These are phyloP conservation scores for Branchinecta lindahli DNA, from an alignment of 1,140 invertebrate species.

Conservation along the genomic window DNA sequence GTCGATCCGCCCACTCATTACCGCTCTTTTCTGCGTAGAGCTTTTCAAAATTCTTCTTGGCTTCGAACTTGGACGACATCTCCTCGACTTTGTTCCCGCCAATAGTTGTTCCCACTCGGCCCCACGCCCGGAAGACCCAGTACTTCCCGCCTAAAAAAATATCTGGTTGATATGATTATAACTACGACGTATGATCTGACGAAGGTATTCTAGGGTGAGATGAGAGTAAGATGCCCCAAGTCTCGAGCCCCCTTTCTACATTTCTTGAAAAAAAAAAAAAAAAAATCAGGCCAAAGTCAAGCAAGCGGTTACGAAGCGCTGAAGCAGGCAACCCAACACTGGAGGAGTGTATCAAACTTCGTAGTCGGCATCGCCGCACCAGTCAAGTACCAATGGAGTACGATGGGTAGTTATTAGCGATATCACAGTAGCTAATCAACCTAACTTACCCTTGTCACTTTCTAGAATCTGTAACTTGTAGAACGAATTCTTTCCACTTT, in stretches of 20 bases:
- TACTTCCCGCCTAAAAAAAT: slow-evolving; percentile 38
- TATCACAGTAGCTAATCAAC: no score
- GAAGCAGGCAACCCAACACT: no score
- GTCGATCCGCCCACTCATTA: slow-evolving; percentile 52
- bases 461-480: slow-evolving; percentile 88
- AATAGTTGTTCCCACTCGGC: slow-evolving; percentile 83
- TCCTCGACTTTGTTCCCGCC: slow-evolving; percentile 60
- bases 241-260: not conserved
- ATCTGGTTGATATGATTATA: slow-evolving; percentile 11
- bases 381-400: no score
- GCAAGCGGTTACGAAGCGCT: no score
- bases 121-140: slow-evolving; percentile 84
- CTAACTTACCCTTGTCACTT: slow-evolving; percentile 42
- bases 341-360: no score
- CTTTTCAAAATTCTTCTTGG: slow-evolving; percentile 46
- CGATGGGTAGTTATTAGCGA: no score
- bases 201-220: not conserved
- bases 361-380: no score
- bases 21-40: slow-evolving; percentile 70
- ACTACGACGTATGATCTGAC: not conserved
- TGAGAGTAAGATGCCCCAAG: not conserved
- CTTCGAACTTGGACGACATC: slow-evolving; percentile 38
- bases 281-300: no score
- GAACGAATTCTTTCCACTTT: slow-evolving; percentile 73
- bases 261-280: no score